These are phyloP conservation scores for Bungarus multicinctus DNA, from an alignment of 2,113 vertebrate genomes.

Conservation along the genomic window DNA sequence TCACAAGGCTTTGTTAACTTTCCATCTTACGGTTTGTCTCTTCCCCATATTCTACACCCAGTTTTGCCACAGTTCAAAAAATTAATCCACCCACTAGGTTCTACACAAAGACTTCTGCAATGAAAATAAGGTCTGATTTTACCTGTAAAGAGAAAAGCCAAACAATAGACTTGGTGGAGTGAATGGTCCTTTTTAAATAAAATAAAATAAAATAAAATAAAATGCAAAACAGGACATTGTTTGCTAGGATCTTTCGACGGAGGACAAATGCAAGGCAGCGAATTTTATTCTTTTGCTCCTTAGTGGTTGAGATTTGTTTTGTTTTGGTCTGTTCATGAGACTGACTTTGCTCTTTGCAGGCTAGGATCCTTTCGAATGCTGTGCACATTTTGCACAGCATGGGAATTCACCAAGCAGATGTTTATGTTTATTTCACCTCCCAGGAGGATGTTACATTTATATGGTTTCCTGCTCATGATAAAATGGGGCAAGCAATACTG, in stretches of 20 bases:
- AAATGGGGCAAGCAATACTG: not conserved
- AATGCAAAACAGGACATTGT: not conserved
- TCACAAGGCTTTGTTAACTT: not conserved
- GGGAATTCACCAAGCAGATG: slow-evolving; percentile 1
- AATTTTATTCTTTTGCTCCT: not conserved
- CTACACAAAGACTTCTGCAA: not conserved
- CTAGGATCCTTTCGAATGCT: slow-evolving; percentile 13
- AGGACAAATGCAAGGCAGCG: not conserved
- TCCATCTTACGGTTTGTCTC: not conserved
- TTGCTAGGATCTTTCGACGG: not conserved
- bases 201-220: not conserved
- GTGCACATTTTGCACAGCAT: not conserved
- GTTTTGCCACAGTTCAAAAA: not conserved
- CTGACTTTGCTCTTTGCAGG: not conserved
- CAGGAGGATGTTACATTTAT: slow-evolving; percentile 47
- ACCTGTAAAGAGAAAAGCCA: not conserved
- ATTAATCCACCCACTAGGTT: not conserved
- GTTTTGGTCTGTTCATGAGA: not conserved
- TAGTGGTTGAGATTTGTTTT: not conserved
- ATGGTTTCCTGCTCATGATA: slow-evolving; percentile 29
- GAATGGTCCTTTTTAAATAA: not conserved
- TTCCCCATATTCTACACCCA: not conserved
- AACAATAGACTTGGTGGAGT: too few species aligned
- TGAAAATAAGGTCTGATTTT: not conserved
- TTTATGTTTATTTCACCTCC: slow-evolving; percentile 43